These are phyloP conservation scores for Xenopus borealis DNA, from an alignment of 2,113 vertebrate species.

Conservation along the genomic window DNA sequence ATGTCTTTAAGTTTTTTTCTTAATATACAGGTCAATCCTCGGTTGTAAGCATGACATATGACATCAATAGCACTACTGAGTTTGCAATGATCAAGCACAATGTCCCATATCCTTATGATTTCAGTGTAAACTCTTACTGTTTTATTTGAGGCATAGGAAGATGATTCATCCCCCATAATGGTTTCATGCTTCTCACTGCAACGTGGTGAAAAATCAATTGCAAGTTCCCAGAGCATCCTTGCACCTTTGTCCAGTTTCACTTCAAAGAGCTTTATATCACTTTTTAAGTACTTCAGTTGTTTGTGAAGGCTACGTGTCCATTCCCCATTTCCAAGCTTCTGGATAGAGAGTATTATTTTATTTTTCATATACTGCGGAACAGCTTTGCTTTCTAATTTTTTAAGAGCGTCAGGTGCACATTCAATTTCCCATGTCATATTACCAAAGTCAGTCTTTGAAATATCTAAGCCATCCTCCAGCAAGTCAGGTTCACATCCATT, in stretches of 20 bases:
- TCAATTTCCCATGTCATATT: constrained; percentile 81
- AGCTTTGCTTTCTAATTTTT: constrained; percentile 66
- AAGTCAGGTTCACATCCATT: constrained; percentile 42
- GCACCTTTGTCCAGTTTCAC: constrained; percentile 72
- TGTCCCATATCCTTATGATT: constrained; percentile 78
- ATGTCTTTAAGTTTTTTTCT: constrained; percentile 74
- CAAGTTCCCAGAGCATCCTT: constrained; percentile 75
- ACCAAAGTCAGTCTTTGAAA: constrained; percentile 66
- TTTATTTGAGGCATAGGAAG: constrained; percentile 42
- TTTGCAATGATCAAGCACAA: constrained; percentile 71
- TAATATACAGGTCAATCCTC: constrained; percentile 65
- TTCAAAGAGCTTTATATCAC: constrained; percentile 71
- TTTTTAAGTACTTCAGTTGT: constrained; percentile 65
- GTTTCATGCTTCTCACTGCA: constrained; percentile 73
- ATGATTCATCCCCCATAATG: constrained; percentile 58
- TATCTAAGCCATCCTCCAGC: constrained; percentile 50
- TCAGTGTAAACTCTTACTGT: constrained; percentile 70
- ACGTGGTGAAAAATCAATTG: constrained; percentile 75
- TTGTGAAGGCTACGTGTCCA: constrained; percentile 69
- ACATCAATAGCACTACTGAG: constrained; percentile 59
- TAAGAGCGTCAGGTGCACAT: constrained; percentile 70
- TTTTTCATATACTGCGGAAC: constrained; percentile 65
- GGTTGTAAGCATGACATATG: constrained; percentile 68
- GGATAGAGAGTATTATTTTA: constrained; percentile 66
- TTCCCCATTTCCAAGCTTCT: constrained; percentile 71